Conservation (phyloP, 92 coral and sea anemone genomes). For the Epizoanthus ramosus region DNA sequence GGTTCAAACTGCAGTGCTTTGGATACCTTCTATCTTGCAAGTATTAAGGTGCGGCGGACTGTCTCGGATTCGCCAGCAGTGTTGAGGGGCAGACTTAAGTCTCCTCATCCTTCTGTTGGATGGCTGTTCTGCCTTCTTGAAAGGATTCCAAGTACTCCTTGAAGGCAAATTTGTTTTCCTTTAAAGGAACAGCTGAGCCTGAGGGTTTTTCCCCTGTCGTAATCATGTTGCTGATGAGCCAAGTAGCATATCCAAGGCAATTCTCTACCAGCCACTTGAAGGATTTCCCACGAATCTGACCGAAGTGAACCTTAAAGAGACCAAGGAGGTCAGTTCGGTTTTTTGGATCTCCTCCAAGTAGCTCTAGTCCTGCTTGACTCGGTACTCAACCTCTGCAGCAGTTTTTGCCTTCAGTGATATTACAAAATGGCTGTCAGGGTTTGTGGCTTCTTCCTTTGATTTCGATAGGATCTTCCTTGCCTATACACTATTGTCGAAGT, state of each 20-base stretch:
- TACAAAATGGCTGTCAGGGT: too few relatives aligned
- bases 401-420: neutral
- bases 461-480: too few relatives aligned
- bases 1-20: too few relatives aligned
- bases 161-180: too few relatives aligned
- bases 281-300: neutral
- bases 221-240: too few relatives aligned
- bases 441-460: neutral
- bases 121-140: too few relatives aligned
- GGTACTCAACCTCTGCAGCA: neutral
- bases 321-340: neutral
- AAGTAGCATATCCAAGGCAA: neutral
- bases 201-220: too few relatives aligned
- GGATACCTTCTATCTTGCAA: neutral
- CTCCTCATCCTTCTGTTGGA: too few relatives aligned
- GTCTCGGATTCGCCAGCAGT: constrained; percentile 32
- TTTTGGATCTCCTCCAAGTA: constrained; percentile 1
- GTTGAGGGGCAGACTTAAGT: constrained; percentile 10
- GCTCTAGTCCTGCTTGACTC: neutral
- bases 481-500: too few relatives aligned
- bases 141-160: too few relatives aligned
- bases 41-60: neutral
- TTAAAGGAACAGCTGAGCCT: too few relatives aligned
- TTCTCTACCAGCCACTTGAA: constrained; percentile 1
- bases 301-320: constrained; percentile 4